These are phyloP conservation scores for Catamblyrhynchus diadema DNA, from an alignment of 2,797 vertebrate species.

Conservation along the genomic window DNA sequence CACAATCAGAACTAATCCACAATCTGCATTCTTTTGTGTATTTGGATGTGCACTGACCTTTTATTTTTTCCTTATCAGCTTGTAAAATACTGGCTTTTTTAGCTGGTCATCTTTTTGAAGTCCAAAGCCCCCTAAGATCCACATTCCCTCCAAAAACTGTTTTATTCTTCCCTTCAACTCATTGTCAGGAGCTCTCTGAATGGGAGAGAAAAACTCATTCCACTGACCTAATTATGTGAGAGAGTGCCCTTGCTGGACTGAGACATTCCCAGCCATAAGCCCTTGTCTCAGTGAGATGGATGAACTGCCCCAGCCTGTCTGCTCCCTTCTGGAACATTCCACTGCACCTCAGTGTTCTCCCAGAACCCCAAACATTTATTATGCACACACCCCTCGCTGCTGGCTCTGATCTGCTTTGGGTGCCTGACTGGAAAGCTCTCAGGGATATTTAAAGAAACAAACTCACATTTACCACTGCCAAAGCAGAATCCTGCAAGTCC, in stretches of 20 bases:
- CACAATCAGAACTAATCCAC: background rate
- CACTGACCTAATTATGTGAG: background rate
- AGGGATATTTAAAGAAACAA: background rate
- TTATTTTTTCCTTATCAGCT: background rate
- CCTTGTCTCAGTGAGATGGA: background rate
- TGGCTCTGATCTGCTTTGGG: background rate
- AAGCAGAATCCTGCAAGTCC: background rate
- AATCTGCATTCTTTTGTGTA: too few species aligned
- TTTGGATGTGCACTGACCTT: background rate
- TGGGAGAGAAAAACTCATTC: background rate
- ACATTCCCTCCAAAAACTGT: background rate
- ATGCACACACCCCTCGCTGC: background rate
- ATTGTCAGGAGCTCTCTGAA: background rate
- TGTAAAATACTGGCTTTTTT: background rate
- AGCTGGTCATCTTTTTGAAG: background rate
- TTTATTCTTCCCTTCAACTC: background rate
- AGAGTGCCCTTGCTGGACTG: background rate
- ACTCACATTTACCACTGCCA: background rate
- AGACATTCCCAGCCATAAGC: background rate
- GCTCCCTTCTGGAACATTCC: background rate
- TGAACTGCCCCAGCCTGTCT: fast-evolving
- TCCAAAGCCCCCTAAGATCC: background rate
- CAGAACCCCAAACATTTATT: background rate
- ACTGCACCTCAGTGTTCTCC: fast-evolving
- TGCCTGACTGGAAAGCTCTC: background rate